Conservation (phyloP, 2,888 invertebrate genomes). For the Torymus texanus region DNA sequence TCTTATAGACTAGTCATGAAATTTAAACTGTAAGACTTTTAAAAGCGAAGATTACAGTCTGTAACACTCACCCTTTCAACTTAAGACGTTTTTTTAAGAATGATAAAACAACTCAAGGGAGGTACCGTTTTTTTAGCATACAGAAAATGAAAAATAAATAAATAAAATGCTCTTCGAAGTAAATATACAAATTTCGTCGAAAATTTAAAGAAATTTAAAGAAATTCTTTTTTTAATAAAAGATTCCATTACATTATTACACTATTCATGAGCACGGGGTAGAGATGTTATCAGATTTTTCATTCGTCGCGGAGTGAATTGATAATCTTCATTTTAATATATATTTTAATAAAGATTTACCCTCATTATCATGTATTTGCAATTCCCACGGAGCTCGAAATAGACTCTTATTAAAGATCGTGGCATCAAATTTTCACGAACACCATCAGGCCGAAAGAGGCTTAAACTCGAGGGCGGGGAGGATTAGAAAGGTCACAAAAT, state of each 20-base stretch:
- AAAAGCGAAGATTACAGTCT: neutral
- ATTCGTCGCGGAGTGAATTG: no score
- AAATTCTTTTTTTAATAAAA: no score
- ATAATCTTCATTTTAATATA: neutral
- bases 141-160: no score
- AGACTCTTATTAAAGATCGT: neutral
- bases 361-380: constrained; percentile 1
- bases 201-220: no score
- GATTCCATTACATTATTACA: no score
- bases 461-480: neutral
- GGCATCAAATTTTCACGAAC: constrained; percentile 5
- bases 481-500: constrained; percentile 26
- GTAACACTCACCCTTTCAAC: neutral
- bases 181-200: no score
- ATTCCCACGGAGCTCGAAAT: neutral
- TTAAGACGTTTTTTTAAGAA: neutral
- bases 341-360: neutral
- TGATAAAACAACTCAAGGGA: neutral
- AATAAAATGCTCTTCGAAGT: no score
- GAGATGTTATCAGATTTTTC: no score
- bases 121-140: no score
- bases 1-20: neutral
- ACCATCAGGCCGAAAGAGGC: constrained; percentile 7
- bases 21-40: constrained; percentile 2
- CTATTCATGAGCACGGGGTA: no score